Evolutionary conservation across 2,797 vertebrate species (phyloP).

Genomic region (Betta splendens): DNA sequence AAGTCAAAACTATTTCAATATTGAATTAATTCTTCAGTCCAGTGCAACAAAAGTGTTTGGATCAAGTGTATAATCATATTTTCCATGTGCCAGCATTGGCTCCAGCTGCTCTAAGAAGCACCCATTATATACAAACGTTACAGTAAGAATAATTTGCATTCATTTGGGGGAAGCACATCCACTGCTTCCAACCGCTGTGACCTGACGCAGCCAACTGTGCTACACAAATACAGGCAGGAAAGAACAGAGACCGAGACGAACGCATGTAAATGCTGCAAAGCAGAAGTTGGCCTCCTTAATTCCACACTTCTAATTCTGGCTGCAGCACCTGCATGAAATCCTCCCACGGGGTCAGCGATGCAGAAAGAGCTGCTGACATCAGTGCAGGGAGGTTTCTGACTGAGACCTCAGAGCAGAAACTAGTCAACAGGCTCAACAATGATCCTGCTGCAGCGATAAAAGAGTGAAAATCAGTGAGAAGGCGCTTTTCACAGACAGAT

Average conservation of each 20-base stretch:
- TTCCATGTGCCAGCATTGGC: not conserved
- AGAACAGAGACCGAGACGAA: slow-evolving; percentile 44
- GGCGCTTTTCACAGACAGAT: slow-evolving; percentile 11
- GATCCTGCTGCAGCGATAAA: slow-evolving; percentile 1
- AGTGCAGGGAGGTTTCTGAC: slow-evolving; percentile 1
- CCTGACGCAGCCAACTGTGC: not conserved
- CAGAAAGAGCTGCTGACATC: slow-evolving; percentile 21
- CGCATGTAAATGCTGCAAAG: slow-evolving; percentile 46
- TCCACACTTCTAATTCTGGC: slow-evolving; percentile 50
- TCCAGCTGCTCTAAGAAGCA: not conserved
- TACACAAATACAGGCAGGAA: slow-evolving; percentile 1
- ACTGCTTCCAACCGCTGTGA: slow-evolving; percentile 11
- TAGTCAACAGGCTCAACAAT: not conserved
- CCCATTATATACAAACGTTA: too few relatives aligned
- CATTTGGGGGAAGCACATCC: slow-evolving; percentile 9
- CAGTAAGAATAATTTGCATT: slow-evolving; percentile 29
- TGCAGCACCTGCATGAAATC: slow-evolving; percentile 55
- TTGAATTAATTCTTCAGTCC: too few relatives aligned
- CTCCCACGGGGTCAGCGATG: slow-evolving; percentile 44
- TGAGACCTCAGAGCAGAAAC: not conserved
- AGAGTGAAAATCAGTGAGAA: slow-evolving; percentile 30
- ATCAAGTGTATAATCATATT: too few relatives aligned
- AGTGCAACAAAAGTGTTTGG: too few relatives aligned
- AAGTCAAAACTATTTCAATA: too few relatives aligned
- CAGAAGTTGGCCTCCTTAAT: slow-evolving; percentile 52